Evolutionary conservation across 2,888 invertebrate species (phyloP), one percentile per base, ranked within the genome.

Genomic region (Drosophila trichaetosa): DNA sequence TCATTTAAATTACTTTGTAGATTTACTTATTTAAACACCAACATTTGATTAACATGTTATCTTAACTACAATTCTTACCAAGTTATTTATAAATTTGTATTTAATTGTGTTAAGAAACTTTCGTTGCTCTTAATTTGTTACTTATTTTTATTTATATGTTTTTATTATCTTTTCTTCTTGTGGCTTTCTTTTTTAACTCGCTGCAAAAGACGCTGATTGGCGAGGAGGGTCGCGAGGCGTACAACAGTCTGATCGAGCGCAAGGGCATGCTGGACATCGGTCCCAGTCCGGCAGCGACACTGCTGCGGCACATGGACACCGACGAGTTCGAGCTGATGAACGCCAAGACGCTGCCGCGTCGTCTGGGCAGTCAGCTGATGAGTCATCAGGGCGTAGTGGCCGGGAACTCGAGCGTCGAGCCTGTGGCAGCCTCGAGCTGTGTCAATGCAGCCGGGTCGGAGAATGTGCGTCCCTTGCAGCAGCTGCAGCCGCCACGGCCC

Each of bases 191-290:
- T 16, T 8, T 3, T n/a, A n/a, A 16, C 36, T 27, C 94, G 42
- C 21, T 10, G 68, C 94, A 98, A 69, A 94, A 98, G 97, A 95
- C 96, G 34, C 96, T 96, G 34, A 94, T 98, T 85, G 97, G 97
- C 24, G 96, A 97, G 89, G 98, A 98, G 93, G 97, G 98, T 54
- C 98, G 97, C 91, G 96, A 97, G 90, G 99, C 98, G 0, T 99
- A 99, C 94, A 97, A 97, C 90, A 96, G 97, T 86, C 94, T 99
- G 60, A 98, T 99, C 63, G 98, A 98, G 91, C 95, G 96, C 76
- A 95, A 96, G 52, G 93, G 94, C 1, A 82, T 86, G 57, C 74
- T 89, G 42, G 87, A 84, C 61, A 79, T 87, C 0, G 88, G 84
- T 0, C 59, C 85, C 21, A 91, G 91, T 74, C 89, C 92, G 11